Percentiles rank a stretch among this genome's conserved stretches.
phyloP scores from a whole-genome alignment of 2,797 vertebrate species.

The Falco concolor region DNA sequence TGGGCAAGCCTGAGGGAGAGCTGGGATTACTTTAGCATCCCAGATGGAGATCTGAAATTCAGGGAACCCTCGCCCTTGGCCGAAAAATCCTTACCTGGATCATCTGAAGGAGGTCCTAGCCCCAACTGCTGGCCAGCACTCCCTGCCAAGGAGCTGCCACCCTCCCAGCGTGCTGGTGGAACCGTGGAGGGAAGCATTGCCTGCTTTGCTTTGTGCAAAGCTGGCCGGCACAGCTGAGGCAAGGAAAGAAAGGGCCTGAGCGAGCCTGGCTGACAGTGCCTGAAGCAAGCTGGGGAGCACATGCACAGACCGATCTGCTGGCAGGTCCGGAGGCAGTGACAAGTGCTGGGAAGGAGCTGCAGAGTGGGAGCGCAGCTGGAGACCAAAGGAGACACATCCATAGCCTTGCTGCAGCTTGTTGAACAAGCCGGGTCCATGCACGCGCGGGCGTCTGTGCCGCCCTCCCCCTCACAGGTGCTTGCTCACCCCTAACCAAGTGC shows the following conservation, averaged over 20 bases:
- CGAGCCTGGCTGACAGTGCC: neutral
- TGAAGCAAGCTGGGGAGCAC: neutral
- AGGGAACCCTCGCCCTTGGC: neutral
- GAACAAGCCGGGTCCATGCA: neutral
- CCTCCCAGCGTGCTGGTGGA: fast-evolving
- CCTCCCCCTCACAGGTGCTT: neutral
- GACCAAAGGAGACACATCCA: neutral
- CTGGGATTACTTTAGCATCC: neutral
- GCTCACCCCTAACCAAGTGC: neutral
- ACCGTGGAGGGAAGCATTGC: fast-evolving
- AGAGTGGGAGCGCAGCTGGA: neutral
- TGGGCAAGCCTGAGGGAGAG: neutral
- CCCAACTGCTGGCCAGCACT: neutral
- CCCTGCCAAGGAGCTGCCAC: fast-evolving
- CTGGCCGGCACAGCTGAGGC: fast-evolving
- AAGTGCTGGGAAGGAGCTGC: neutral
- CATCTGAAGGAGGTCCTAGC: neutral
- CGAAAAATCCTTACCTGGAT: neutral
- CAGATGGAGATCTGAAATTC: neutral
- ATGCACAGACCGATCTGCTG: neutral
- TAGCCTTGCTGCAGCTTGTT: neutral
- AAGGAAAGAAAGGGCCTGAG: neutral
- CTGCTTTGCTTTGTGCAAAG: fast-evolving
- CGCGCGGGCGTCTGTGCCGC: fast-evolving
- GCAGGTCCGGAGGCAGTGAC: neutral